Evolutionary conservation across 1,140 invertebrate species (phyloP).

Genomic region (Psilanteris sp.): DNA sequence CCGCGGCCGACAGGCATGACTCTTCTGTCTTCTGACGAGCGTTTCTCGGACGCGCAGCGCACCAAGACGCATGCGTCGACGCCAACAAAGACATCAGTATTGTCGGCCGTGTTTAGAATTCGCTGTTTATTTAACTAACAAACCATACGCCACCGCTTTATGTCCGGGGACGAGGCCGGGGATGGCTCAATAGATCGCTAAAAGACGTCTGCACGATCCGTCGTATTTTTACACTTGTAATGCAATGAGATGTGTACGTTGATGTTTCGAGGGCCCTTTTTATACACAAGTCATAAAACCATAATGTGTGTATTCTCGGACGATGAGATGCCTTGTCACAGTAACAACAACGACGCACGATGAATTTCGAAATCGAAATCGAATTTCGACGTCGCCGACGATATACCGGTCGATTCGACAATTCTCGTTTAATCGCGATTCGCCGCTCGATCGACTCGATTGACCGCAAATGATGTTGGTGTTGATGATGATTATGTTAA

Average conservation of each 20-base stretch:
- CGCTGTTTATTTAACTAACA: conserved; percentile 76
- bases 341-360: conserved; percentile 6
- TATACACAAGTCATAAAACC: conserved; percentile 41
- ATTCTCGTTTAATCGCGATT: no score
- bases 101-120: conserved; percentile 59
- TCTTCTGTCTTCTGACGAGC: conserved; percentile 42
- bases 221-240: conserved; percentile 49
- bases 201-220: conserved; percentile 15
- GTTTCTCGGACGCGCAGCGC: conserved; percentile 40
- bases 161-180: background rate
- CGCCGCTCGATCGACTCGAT: no score
- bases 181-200: conserved; percentile 20
- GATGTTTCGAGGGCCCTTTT: conserved; percentile 42
- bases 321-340: background rate
- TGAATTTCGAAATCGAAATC: conserved; percentile 1
- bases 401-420: no score
- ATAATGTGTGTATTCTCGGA: conserved; percentile 23
- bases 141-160: conserved; percentile 55
- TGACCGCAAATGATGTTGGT: no score
- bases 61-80: conserved; percentile 16
- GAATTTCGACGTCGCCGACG: no score
- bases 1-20: conserved; percentile 55
- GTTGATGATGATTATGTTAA: no score
- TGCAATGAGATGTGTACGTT: conserved; percentile 45
- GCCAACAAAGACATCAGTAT: conserved; percentile 67